Evolutionary conservation across 2,797 vertebrate species (phyloP), one percentile per base, ranked within the genome.

Genomic region (Sebastes melanostomus): DNA sequence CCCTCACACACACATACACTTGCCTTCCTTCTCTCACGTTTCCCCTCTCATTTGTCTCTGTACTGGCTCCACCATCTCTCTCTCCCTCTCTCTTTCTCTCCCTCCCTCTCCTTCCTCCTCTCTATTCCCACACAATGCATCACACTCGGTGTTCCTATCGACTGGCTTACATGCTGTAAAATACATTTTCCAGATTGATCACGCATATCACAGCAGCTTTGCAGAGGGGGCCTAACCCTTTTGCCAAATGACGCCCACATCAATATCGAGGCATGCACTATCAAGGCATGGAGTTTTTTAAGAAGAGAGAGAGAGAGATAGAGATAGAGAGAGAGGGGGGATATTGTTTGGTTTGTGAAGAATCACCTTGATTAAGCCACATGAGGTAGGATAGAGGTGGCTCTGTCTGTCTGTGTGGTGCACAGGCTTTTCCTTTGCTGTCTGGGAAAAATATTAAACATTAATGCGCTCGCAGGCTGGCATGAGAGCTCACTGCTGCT

Each of bases 391-490:
- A 91, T 94, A 95, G 93, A 93, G 93, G 93, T 96, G 95, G 95
- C 94, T 94, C 94, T 96, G 82, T 94, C 94, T 96, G 82, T 86
- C 42, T 46, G 42, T 84, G 93, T 93, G 95, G 87, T 90, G 83
- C 91, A 91, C 86, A 94, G 95, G 96, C 71, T 14, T 93, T 93
- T 87, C 92, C 96, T 16, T 94, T 88, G 93, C 93, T 69, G 85
- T 95, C 96, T 97, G 95, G 93, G 95, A 89, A 96, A 96, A 95
- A 96, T 95, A 96, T 97, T 92, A 97, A 98, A 97, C 96, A 97
- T 96, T 96, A 95, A 97, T 96, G 95, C 90, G 82, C 93, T 90
- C 91, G 66, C 77, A 96, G 96, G 95, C 96, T 96, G 95, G 93
- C 95, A 93, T 14, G 87, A 93, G 93, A 92, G 89, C 89, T 83